Evolutionary conservation across 2,113 vertebrate genomes (phyloP).

Genomic region (Paramisgurnus dabryanus): DNA sequence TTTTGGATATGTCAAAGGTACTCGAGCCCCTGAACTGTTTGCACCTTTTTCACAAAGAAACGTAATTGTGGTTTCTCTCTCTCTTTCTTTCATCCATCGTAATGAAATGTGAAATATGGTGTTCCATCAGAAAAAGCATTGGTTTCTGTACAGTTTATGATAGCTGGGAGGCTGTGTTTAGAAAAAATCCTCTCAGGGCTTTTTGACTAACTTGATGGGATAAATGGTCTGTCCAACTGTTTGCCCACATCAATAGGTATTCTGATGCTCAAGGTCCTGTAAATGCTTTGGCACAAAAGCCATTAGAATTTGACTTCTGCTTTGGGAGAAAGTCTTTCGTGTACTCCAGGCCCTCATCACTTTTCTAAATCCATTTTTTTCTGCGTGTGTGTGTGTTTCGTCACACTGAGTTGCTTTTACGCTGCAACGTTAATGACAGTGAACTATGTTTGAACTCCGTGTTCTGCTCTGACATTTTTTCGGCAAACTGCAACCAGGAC

Average conservation of each 20-base stretch:
- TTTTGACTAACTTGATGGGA: conserved; percentile 43
- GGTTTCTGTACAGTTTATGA: conserved; percentile 48
- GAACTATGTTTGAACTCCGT: conserved; percentile 55
- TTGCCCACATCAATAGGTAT: conserved; percentile 27
- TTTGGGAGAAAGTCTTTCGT: conserved; percentile 19
- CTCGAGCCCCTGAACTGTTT: conserved; percentile 36
- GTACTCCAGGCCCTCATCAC: background rate
- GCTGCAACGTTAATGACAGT: conserved; percentile 55
- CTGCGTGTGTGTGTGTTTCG: background rate
- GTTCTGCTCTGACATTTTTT: conserved; percentile 31
- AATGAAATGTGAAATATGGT: conserved; percentile 45
- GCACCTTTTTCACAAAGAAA: conserved; percentile 32
- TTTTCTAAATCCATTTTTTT: conserved; percentile 19
- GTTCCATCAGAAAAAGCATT: conserved; percentile 44
- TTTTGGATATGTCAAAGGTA: conserved; percentile 48
- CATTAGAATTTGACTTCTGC: conserved; percentile 20
- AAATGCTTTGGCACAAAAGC: conserved; percentile 28
- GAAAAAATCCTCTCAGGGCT: conserved; percentile 41
- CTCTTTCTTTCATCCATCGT: conserved; percentile 8
- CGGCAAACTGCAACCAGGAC: conserved; percentile 33
- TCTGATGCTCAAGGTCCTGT: conserved; percentile 26
- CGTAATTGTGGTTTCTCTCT: conserved; percentile 25
- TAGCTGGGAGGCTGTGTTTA: conserved; percentile 36
- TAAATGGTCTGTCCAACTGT: conserved; percentile 43
- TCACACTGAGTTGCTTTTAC: conserved; percentile 43